phyloP scores from a whole-genome alignment of 2,113 vertebrate species.

The Notarius lentiginosus region DNA sequence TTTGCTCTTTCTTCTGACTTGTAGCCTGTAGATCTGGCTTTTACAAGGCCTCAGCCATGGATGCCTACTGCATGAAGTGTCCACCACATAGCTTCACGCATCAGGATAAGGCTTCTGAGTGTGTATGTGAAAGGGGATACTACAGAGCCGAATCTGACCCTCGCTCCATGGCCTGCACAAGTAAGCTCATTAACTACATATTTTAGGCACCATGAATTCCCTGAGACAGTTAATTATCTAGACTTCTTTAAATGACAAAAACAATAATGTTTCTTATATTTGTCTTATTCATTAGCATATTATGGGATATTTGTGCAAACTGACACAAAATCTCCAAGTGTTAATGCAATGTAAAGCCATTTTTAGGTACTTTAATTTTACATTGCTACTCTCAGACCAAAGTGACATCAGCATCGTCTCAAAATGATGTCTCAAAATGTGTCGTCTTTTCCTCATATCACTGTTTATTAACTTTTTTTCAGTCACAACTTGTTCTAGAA shows the following conservation, averaged over 20 bases:
- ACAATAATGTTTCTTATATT: background rate
- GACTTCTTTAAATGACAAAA: background rate
- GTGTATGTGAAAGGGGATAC: conserved; percentile 76
- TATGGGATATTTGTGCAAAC: background rate
- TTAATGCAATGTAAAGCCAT: background rate
- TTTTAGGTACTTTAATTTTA: background rate
- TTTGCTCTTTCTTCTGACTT: conserved; percentile 22
- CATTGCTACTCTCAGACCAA: background rate
- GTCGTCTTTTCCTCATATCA: background rate
- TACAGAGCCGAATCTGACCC: conserved; percentile 75
- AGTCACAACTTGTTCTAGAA: background rate
- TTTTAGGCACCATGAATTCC: background rate
- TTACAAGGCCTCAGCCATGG: conserved; percentile 78
- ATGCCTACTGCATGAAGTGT: conserved; percentile 79
- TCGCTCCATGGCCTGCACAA: conserved; percentile 78
- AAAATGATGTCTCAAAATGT: background rate
- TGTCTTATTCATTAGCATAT: background rate
- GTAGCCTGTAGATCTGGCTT: conserved; percentile 77
- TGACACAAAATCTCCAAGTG: background rate
- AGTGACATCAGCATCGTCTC: background rate
- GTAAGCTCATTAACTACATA: conserved; percentile 63
- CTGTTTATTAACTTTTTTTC: background rate
- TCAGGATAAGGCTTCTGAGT: conserved; percentile 74
- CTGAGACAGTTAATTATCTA: background rate
- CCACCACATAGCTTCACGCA: conserved; percentile 78